Evolutionary conservation across 2,888 invertebrate genomes (phyloP).

Genomic region (Oegoconia quadripuncta): DNA sequence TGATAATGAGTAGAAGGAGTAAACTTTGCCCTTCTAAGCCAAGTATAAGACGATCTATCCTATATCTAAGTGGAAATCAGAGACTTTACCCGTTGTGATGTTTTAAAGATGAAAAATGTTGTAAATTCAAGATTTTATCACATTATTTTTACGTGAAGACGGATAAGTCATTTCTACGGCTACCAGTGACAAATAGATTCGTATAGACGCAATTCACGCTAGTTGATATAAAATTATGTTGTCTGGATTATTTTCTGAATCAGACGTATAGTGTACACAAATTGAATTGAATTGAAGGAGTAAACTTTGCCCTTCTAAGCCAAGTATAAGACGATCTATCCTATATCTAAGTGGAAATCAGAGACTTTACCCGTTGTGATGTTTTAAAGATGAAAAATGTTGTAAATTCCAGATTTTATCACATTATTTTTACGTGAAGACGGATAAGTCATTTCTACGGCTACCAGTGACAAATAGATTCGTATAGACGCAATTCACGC

Average conservation of each 20-base stretch:
- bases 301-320: too few species aligned
- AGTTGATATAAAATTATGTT: conserved; percentile 8
- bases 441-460: conserved; percentile 8
- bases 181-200: conserved; percentile 11
- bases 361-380: too few species aligned
- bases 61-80: too few species aligned
- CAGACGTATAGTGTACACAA: too few species aligned
- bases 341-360: too few species aligned
- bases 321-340: too few species aligned
- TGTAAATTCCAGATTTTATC: neutral
- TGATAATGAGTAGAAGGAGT: too few species aligned
- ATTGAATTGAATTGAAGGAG: too few species aligned
- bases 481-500: neutral
- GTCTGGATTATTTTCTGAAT: conserved; percentile 9
- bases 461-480: conserved; percentile 11
- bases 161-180: conserved; percentile 8
- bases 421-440: conserved; percentile 4
- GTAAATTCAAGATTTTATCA: neutral
- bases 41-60: too few species aligned
- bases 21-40: too few species aligned
- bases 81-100: too few species aligned
- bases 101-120: neutral
- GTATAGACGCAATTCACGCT: neutral
- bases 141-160: conserved; percentile 5
- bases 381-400: neutral